Conservation (phyloP, 2,113 vertebrate genomes). For the Larimichthys polyactis region DNA sequence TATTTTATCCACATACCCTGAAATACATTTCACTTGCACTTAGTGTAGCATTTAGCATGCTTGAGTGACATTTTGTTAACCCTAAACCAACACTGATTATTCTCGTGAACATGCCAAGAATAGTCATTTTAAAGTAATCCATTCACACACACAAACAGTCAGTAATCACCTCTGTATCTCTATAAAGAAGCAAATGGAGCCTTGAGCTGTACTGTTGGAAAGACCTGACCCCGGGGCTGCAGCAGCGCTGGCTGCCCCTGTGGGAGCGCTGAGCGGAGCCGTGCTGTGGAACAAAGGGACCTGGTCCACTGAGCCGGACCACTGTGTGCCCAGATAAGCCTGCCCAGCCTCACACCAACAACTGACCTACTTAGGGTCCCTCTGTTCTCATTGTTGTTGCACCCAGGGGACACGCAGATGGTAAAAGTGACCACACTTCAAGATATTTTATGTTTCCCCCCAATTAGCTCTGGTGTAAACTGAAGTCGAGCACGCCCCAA, state of each 20-base stretch:
- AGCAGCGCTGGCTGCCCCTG: constrained; percentile 59
- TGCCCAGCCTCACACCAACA: constrained; percentile 62
- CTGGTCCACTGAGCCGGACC: constrained; percentile 71
- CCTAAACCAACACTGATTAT: neutral
- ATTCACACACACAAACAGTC: constrained; percentile 14
- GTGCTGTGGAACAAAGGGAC: constrained; percentile 70
- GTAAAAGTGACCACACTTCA: constrained; percentile 33
- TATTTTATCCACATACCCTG: neutral
- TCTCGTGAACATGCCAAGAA: neutral
- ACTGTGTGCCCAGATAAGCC: constrained; percentile 73
- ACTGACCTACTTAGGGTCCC: constrained; percentile 78
- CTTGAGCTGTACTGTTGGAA: constrained; percentile 55
- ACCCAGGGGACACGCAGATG: constrained; percentile 40
- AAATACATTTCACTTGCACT: neutral
- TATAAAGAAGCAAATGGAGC: constrained; percentile 29
- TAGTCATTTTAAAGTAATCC: constrained; percentile 5
- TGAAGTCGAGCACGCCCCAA: neutral
- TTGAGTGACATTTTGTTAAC: neutral
- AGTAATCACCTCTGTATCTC: constrained; percentile 37
- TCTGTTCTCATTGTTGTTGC: constrained; percentile 57
- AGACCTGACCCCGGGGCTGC: constrained; percentile 63
- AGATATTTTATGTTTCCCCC: neutral
- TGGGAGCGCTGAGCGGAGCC: constrained; percentile 67
- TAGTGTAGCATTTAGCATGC: neutral
- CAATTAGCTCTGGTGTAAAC: neutral